phyloP scores from a whole-genome alignment of 1,140 invertebrate species.

The Camponotus pennsylvanicus region DNA sequence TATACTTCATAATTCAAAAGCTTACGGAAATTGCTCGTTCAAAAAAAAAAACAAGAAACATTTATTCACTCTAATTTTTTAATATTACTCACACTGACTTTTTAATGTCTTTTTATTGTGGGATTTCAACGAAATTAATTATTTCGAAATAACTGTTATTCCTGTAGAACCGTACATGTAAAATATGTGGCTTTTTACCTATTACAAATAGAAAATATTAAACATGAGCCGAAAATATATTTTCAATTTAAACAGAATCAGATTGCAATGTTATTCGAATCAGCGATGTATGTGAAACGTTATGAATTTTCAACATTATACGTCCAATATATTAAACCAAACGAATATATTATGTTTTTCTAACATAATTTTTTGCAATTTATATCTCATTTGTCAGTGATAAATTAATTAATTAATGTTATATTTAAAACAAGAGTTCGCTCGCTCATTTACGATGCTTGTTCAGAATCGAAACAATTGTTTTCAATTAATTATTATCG shows the following conservation, averaged over 20 bases:
- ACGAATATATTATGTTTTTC: constrained; percentile 21
- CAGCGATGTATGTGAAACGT: not conserved
- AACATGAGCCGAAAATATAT: not conserved
- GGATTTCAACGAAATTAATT: not conserved
- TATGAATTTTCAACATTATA: not conserved
- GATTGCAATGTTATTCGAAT: not conserved
- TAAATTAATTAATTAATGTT: constrained; percentile 49
- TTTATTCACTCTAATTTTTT: not conserved
- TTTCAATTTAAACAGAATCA: not conserved
- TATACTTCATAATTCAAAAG: not conserved
- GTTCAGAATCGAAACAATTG: constrained; percentile 18
- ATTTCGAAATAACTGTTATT: not conserved
- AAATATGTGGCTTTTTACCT: not conserved
- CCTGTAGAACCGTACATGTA: not conserved
- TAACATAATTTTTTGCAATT: not conserved
- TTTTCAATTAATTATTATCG: constrained; percentile 56
- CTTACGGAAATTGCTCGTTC: not conserved
- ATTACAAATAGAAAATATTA: not conserved
- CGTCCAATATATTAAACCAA: not conserved
- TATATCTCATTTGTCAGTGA: not conserved
- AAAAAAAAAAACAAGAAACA: not conserved
- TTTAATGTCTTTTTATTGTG: constrained; percentile 9
- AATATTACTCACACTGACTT: not conserved
- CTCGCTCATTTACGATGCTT: constrained; percentile 14
- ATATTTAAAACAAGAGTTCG: constrained; percentile 4